Evolutionary conservation across 2,888 invertebrate genomes (phyloP).

Genomic region (Dione juno): DNA sequence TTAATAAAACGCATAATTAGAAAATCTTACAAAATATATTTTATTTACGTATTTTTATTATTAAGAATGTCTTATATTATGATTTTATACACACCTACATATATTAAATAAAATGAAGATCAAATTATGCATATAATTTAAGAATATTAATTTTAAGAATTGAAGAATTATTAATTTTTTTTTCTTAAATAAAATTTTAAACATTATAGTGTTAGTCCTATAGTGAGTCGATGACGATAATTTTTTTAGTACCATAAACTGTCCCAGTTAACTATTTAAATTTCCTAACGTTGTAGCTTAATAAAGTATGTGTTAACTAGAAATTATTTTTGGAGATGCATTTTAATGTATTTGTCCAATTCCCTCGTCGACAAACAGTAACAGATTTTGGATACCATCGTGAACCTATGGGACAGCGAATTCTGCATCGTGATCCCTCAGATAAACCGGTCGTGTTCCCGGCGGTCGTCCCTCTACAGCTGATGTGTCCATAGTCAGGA

Average conservation of each 20-base stretch:
- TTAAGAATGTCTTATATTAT: too few species aligned
- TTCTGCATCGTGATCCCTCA: conserved; percentile 70
- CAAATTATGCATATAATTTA: not conserved
- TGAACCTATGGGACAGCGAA: conserved; percentile 66
- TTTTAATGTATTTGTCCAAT: conserved; percentile 63
- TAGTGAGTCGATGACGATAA: not conserved
- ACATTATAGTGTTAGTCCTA: too few species aligned
- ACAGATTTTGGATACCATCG: conserved; percentile 54
- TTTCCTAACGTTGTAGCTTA: too few species aligned
- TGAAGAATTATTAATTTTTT: too few species aligned
- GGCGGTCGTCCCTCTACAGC: conserved; percentile 63
- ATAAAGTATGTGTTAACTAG: not conserved
- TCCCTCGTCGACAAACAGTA: conserved; percentile 65
- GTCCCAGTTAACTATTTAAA: not conserved
- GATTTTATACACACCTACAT: too few species aligned
- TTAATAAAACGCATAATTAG: not conserved
- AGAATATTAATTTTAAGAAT: too few species aligned
- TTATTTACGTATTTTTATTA: not conserved
- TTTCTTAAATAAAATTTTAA: not conserved
- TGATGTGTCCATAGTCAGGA: conserved; percentile 65
- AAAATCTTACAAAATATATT: not conserved
- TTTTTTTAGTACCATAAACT: too few species aligned
- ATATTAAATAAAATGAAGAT: not conserved
- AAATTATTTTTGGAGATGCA: conserved; percentile 54
- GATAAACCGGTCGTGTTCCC: conserved; percentile 51